Conservation (phyloP, 2,797 vertebrate species). For the Lophotriccus pileatus region DNA sequence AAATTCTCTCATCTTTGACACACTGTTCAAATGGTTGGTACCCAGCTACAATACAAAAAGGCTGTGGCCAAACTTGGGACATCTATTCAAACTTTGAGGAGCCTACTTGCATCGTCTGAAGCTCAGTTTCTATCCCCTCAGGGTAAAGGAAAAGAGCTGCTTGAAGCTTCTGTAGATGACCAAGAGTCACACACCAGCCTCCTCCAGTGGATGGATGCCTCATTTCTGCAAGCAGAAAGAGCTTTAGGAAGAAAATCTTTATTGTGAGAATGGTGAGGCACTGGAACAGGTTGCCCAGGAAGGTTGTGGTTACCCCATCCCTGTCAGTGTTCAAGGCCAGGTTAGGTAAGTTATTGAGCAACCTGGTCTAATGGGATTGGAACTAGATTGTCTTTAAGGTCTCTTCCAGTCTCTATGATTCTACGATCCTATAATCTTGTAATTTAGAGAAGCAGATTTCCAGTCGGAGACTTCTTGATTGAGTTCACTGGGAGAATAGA, state of each 20-base stretch:
- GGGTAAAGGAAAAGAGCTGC: background rate
- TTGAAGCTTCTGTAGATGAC: background rate
- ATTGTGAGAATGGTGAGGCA: background rate
- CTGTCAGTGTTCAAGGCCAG: background rate
- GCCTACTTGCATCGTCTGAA: accelerated
- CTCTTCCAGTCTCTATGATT: background rate
- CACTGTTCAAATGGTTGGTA: background rate
- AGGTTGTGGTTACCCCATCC: background rate
- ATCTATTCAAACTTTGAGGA: background rate
- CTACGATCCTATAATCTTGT: background rate
- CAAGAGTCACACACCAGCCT: background rate
- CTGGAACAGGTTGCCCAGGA: background rate
- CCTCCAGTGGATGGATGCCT: accelerated
- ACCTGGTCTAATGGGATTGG: background rate
- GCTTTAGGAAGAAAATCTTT: background rate
- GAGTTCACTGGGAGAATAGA: background rate
- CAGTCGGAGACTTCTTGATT: background rate
- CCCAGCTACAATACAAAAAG: background rate
- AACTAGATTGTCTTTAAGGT: background rate
- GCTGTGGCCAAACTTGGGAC: too few relatives aligned
- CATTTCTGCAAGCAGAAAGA: background rate
- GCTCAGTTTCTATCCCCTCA: background rate
- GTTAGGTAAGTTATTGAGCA: background rate
- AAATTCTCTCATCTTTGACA: background rate
- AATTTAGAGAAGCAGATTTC: background rate